Base-by-base conservation (phyloP, 2,888 invertebrate genomes). In the Tetropium fuscum region DNA sequence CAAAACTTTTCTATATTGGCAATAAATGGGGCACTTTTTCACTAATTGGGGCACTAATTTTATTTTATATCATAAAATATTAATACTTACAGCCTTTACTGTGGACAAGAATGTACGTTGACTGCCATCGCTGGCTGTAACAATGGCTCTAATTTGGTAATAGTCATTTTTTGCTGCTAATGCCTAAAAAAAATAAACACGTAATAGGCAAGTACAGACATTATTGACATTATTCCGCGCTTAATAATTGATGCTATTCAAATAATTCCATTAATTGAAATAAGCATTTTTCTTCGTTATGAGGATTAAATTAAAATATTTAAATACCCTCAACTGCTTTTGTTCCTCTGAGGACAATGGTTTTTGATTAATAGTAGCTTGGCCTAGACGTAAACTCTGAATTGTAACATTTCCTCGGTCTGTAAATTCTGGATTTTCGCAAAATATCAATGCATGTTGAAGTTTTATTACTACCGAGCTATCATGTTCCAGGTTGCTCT, bases 91-190 rank as follows among this genome's bases (percentile, higher is more conserved):
- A 10, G 95, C 94, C 84, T 91, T 93, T 15, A 91, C 86, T 59
- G 93, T 92, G 6, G 94, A 91, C 7, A 91, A 80, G 73, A 93
- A 93, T 63, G 87, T 86, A 15, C 85, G 83, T 77, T 88, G 88
- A 63, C 82, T 84, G 18, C 89, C 90, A 72, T 91, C 90, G 41
- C 88, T 86, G 68, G 88, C 87, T 15, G 87, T 86, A 0, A 91
- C 88, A 48, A 87, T 81, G 11, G 92, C 87, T 79, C 87, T 87
- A 0, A 95, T 75, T 48, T 91, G 87, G 76, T 96, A 96, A 71
- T 91, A 88, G 27, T 88, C 88, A 83, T 91, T 89, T 45, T 84
- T 80, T 53, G 86, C 82, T 5, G 92, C 90, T 16, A 93, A 78
- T 69, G 82, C 83, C 88, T 90, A 78, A 48, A 84, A 59, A 2